A percentile compares a stretch with the other conserved stretches of the same genome.
Conservation (phyloP, 2,888 invertebrate genomes). For the Coecobrya sp. region DNA sequence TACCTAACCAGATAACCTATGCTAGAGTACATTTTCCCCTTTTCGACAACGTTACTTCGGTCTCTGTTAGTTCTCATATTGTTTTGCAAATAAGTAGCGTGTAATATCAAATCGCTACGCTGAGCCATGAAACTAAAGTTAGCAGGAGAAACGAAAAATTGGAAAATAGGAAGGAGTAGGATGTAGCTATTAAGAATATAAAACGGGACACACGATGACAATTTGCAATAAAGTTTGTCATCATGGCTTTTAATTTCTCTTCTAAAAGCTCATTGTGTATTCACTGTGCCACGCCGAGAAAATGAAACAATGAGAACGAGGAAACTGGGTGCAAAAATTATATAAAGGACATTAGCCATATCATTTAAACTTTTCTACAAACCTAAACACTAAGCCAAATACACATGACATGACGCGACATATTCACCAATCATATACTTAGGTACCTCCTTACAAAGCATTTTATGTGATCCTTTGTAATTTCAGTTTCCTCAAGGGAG, state of each 20-base stretch:
- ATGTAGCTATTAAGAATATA: neutral
- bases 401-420: neutral
- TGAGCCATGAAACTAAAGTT: neutral
- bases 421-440: neutral
- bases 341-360: neutral
- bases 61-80: no score
- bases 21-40: neutral
- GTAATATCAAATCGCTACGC: no score
- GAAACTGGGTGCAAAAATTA: constrained; percentile 27
- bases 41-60: neutral
- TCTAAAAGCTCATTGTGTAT: constrained; percentile 22
- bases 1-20: no score
- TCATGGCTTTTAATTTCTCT: constrained; percentile 52
- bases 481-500: constrained; percentile 13
- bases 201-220: neutral
- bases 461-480: constrained; percentile 32
- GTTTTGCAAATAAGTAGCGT: no score
- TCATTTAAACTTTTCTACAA: constrained; percentile 4
- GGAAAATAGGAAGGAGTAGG: neutral
- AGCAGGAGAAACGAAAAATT: neutral
- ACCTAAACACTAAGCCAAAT: neutral
- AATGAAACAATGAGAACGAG: constrained; percentile 1
- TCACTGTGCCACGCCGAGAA: constrained; percentile 10
- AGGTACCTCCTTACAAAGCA: constrained; percentile 13
- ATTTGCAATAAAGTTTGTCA: constrained; percentile 53